Conservation (phyloP, 2,888 invertebrate genomes). For the Melanotus villosus region DNA sequence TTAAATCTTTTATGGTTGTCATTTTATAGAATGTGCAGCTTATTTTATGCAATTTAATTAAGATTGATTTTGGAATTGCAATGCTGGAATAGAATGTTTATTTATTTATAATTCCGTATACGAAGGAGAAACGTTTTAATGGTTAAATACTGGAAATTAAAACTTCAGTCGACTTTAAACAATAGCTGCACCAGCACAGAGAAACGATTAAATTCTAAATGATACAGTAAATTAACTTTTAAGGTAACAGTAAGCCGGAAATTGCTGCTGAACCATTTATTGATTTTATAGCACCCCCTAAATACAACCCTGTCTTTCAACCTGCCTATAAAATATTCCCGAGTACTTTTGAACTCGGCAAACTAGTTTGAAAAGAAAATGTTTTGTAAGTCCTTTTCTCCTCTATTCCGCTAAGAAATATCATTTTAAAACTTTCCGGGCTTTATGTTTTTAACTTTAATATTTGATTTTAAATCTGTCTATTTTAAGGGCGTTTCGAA, state of each 20-base stretch:
- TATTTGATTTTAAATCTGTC: constrained; percentile 40
- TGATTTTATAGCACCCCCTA: constrained; percentile 47
- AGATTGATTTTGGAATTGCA: too few relatives aligned
- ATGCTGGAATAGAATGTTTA: too few relatives aligned
- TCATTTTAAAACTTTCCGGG: constrained; percentile 42
- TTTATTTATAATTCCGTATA: too few relatives aligned
- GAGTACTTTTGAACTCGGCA: constrained; percentile 53
- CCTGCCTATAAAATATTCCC: constrained; percentile 53
- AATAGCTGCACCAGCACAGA: neutral
- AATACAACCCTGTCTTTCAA: constrained; percentile 49
- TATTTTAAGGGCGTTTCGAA: constrained; percentile 16
- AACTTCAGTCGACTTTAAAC: too few relatives aligned
- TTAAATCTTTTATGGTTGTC: too few relatives aligned
- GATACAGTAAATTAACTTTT: constrained; percentile 10
- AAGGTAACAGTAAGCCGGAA: constrained; percentile 15
- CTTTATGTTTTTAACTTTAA: constrained; percentile 42
- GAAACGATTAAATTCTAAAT: neutral
- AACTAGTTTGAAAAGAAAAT: constrained; percentile 55
- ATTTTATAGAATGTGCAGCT: too few relatives aligned
- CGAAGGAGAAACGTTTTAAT: too few relatives aligned
- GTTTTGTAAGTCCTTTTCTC: constrained; percentile 45
- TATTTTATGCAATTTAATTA: too few relatives aligned
- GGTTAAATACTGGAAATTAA: too few relatives aligned
- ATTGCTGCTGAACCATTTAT: constrained; percentile 20
- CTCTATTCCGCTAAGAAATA: constrained; percentile 39